These are phyloP conservation scores for Mythimna loreyi DNA, from an alignment of 2,888 invertebrate species.

Conservation along the genomic window DNA sequence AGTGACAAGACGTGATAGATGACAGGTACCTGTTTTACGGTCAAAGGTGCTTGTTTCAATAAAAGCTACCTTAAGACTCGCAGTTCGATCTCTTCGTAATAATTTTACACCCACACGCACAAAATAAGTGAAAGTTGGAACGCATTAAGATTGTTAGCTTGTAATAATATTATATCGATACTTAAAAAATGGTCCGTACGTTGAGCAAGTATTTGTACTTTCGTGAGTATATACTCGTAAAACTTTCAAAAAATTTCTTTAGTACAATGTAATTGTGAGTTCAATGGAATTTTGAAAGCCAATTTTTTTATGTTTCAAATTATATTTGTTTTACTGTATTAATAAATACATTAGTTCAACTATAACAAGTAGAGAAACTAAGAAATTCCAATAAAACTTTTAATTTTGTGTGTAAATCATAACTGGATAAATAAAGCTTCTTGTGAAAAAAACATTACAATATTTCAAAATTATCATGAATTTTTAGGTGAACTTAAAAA, in stretches of 20 bases:
- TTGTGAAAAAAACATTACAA: not conserved
- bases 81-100: slow-evolving; percentile 18
- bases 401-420: not conserved
- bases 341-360: not conserved
- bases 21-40: too few relatives aligned
- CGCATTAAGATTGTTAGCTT: slow-evolving; percentile 14
- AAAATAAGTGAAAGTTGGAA: slow-evolving; percentile 47
- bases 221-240: not conserved
- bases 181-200: slow-evolving; percentile 24
- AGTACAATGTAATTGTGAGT: not conserved
- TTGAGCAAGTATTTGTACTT: slow-evolving; percentile 34
- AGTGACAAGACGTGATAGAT: too few relatives aligned
- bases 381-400: not conserved
- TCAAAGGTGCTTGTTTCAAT: not conserved
- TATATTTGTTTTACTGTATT: not conserved
- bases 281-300: slow-evolving; percentile 5
- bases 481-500: not conserved
- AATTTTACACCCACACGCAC: slow-evolving; percentile 13
- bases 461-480: not conserved
- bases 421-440: not conserved
- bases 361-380: not conserved
- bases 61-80: not conserved
- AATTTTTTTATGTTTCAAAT: slow-evolving; percentile 1
- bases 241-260: slow-evolving; percentile 42
- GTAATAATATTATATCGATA: slow-evolving; percentile 23